Conservation (phyloP, 2,888 invertebrate species). For the Megaustenia siamemsis region DNA sequence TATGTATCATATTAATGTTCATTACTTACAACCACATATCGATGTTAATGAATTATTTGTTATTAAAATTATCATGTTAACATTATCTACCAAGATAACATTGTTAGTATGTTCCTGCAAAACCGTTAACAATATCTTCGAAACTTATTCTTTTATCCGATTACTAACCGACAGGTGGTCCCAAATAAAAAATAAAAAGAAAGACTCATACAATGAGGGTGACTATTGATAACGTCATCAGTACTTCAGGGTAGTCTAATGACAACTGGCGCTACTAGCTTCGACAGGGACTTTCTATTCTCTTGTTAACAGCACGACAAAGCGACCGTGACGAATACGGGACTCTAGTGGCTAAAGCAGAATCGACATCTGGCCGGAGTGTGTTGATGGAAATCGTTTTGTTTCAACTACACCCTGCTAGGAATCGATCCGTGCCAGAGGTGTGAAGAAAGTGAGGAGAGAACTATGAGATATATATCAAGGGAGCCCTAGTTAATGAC, state of each 20-base stretch:
- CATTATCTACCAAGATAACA: too few species aligned
- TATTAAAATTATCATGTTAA: too few species aligned
- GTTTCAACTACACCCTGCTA: not conserved
- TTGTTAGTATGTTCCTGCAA: too few species aligned
- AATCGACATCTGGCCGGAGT: slow-evolving; percentile 31
- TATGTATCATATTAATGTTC: too few species aligned
- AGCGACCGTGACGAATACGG: slow-evolving; percentile 28
- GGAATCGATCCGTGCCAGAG: slow-evolving; percentile 22
- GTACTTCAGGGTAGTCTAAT: slow-evolving; percentile 21
- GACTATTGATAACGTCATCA: slow-evolving; percentile 18
- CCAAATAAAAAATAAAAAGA: too few species aligned
- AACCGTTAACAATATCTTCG: too few species aligned
- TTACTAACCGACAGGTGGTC: too few species aligned
- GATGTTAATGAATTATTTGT: too few species aligned
- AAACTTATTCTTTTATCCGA: too few species aligned
- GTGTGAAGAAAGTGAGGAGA: not conserved
- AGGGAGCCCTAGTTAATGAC: not conserved
- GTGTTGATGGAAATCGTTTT: not conserved
- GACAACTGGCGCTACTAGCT: slow-evolving; percentile 6
- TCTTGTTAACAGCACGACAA: slow-evolving; percentile 6
- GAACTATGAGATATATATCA: not conserved
- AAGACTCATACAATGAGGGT: not conserved
- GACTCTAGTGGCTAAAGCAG: not conserved
- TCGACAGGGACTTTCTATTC: not conserved
- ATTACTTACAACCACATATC: too few species aligned